Conservation (phyloP, 2,888 invertebrate genomes). For the Polyploca ridens region DNA sequence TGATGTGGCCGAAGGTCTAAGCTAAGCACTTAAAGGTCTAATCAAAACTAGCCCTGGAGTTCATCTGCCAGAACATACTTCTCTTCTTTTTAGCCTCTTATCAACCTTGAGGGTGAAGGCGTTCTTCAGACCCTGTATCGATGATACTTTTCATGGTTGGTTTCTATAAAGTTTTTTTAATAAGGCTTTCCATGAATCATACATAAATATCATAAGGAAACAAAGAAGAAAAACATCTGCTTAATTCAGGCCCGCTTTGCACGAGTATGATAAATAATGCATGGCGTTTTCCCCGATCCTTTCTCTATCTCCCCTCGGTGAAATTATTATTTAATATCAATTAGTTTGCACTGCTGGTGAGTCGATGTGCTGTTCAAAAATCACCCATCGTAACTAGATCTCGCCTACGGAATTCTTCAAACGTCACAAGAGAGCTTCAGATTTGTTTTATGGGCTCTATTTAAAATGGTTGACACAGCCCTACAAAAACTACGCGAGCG, state of each 20-base stretch:
- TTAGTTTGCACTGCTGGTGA: conserved; percentile 46
- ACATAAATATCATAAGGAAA: conserved; percentile 10
- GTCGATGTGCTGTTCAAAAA: conserved; percentile 33
- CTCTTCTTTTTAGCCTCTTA: too few relatives aligned
- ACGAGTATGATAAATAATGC: conserved; percentile 49
- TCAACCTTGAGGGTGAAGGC: too few relatives aligned
- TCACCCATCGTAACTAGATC: conserved; percentile 36
- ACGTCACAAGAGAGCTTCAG: neutral
- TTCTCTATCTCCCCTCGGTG: conserved; percentile 46
- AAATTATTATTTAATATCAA: conserved; percentile 69
- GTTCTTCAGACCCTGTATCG: too few relatives aligned
- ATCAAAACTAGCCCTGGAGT: too few relatives aligned
- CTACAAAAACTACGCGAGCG: conserved; percentile 25
- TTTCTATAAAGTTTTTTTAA: too few relatives aligned
- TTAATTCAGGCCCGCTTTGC: conserved; percentile 24
- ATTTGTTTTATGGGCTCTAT: conserved; percentile 26
- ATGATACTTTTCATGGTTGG: neutral
- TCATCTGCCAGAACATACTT: too few relatives aligned
- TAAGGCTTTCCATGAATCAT: neutral
- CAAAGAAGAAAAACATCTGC: conserved; percentile 41
- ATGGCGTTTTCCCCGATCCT: conserved; percentile 27
- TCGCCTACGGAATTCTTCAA: conserved; percentile 14
- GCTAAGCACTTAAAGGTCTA: too few relatives aligned
- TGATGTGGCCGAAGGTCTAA: too few relatives aligned
- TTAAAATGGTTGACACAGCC: conserved; percentile 26